A percentile compares a stretch with the other conserved stretches of the same genome.
Evolutionary conservation across 2,797 vertebrate species (phyloP).

Genomic region (Lepus oiostolus): DNA sequence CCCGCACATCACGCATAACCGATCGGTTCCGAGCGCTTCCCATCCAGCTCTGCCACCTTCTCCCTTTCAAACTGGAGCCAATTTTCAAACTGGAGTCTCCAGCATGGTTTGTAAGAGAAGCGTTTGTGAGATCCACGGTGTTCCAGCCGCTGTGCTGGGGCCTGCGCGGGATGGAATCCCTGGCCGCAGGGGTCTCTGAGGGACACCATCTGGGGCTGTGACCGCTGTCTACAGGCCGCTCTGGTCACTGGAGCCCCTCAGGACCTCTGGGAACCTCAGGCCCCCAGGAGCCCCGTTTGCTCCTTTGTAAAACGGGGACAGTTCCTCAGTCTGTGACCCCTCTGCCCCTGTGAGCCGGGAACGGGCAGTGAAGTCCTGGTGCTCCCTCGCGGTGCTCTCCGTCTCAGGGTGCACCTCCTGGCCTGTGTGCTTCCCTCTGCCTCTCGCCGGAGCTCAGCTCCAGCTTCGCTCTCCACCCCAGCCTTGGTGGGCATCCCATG

Average conservation of each 20-base stretch:
- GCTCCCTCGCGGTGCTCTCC: background rate
- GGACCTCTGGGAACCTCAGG: background rate
- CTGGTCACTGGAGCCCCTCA: background rate
- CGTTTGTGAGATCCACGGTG: background rate
- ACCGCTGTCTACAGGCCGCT: background rate
- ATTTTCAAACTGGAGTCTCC: background rate
- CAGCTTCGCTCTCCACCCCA: too few species aligned
- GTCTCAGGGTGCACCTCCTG: background rate
- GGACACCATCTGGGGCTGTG: background rate
- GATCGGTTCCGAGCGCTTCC: background rate
- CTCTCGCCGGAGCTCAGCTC: background rate
- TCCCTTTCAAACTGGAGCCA: background rate
- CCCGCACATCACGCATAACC: background rate
- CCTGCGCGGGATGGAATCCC: background rate
- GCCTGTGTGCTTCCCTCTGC: background rate
- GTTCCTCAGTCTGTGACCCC: background rate
- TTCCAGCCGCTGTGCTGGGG: background rate
- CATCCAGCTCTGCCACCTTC: background rate
- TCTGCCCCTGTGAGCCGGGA: too few species aligned
- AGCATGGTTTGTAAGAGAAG: background rate
- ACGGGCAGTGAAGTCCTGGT: too few species aligned
- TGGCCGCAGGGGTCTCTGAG: accelerated
- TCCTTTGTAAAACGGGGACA: background rate
- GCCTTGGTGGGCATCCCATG: background rate
- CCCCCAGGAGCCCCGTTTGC: background rate